phyloP scores from a whole-genome alignment of 2,888 invertebrate genomes.

The Hetaerina titia region DNA sequence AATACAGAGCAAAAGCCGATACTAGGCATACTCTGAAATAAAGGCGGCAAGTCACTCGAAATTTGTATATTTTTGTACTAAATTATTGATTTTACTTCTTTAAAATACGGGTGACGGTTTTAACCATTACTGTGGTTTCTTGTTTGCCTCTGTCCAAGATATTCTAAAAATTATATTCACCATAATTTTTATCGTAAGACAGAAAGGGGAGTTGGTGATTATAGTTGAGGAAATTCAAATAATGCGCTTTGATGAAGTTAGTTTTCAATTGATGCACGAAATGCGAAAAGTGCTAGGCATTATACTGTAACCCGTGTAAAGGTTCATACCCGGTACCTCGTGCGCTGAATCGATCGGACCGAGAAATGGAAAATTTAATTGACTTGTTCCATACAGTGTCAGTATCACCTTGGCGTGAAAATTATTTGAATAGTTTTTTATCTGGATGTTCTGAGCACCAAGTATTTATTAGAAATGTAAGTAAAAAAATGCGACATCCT shows the following conservation, averaged over 20 bases:
- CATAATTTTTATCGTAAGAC: not conserved
- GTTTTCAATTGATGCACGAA: not conserved
- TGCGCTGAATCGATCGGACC: not conserved
- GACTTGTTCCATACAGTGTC: slow-evolving; percentile 22
- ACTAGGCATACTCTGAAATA: no score
- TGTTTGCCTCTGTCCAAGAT: no score
- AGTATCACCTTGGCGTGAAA: not conserved
- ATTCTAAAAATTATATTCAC: not conserved
- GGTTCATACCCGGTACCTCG: not conserved
- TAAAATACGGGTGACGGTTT: no score
- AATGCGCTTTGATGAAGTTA: not conserved
- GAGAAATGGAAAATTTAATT: not conserved
- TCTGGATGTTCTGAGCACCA: slow-evolving; percentile 37
- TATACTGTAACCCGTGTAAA: not conserved
- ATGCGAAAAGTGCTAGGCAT: not conserved
- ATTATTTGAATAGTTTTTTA: slow-evolving; percentile 21
- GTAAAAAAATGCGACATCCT: not conserved
- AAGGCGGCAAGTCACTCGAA: no score
- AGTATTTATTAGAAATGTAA: slow-evolving; percentile 14
- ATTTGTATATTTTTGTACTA: no score
- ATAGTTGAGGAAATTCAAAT: not conserved
- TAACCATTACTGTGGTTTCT: no score
- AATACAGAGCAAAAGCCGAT: no score
- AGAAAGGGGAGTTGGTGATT: not conserved
- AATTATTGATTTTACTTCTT: no score